Percentiles rank a stretch among this genome's conserved stretches.
These are phyloP conservation scores for Gastracanthus pulcherrimus DNA, from an alignment of 2,888 invertebrate species.

Conservation along the genomic window DNA sequence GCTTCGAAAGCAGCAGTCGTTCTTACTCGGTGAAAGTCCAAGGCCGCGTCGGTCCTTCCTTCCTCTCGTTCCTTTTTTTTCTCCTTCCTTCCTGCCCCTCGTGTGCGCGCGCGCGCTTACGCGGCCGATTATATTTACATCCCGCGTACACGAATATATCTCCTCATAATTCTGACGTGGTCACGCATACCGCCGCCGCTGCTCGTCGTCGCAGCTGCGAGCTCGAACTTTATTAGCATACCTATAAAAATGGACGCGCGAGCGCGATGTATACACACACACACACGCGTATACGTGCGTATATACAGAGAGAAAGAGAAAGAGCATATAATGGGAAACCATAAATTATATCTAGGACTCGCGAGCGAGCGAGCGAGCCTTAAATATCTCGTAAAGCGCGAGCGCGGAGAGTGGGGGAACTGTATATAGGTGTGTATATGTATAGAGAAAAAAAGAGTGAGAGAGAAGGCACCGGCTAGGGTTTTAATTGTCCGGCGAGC, in stretches of 20 bases:
- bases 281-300: not conserved
- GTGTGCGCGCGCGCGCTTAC: not conserved
- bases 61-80: not conserved
- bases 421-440: not conserved
- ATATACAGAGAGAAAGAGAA: conserved; percentile 3
- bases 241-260: conserved; percentile 73
- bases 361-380: conserved; percentile 56
- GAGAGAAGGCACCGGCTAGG: conserved; percentile 17
- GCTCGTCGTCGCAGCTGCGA: conserved; percentile 33
- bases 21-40: not conserved
- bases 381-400: conserved; percentile 72
- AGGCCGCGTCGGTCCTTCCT: conserved; percentile 23
- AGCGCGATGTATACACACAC: conserved; percentile 59
- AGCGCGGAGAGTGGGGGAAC: conserved; percentile 41
- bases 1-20: no score
- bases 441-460: not conserved
- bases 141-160: conserved; percentile 44
- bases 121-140: conserved; percentile 38
- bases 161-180: conserved; percentile 72
- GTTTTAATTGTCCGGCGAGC: conserved; percentile 60
- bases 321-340: conserved; percentile 69
- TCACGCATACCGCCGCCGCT: conserved; percentile 69
- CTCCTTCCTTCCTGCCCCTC: not conserved
- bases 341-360: conserved; percentile 72
- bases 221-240: conserved; percentile 75